Conservation (phyloP, 2,113 vertebrate genomes). For the Ceuthmochares aereus region DNA sequence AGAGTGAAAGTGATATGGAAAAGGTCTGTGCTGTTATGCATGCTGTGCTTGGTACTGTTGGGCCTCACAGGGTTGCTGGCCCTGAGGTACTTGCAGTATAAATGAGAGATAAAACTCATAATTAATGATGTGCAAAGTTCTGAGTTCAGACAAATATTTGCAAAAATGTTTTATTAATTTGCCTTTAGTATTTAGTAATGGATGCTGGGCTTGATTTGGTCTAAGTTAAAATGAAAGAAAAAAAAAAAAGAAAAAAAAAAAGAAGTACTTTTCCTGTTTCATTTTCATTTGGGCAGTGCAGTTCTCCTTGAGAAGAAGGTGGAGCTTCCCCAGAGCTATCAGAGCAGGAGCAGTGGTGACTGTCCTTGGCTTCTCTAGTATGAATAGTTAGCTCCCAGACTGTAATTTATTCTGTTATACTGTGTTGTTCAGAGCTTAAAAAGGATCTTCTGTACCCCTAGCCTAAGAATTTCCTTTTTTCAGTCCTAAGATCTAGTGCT, state of each 20-base stretch:
- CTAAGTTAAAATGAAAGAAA: neutral
- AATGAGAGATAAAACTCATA: constrained; percentile 21
- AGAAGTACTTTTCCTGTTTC: neutral
- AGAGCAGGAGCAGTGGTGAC: accelerated
- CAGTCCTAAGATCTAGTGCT: neutral
- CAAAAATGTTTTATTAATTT: constrained; percentile 20
- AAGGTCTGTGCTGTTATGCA: neutral
- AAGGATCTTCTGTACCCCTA: neutral
- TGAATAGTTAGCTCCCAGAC: neutral
- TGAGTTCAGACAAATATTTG: constrained; percentile 23
- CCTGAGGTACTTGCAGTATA: neutral
- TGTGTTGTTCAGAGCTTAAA: neutral
- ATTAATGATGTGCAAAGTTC: constrained; percentile 23
- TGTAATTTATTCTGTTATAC: neutral
- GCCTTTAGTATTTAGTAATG: neutral
- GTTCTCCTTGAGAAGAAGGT: neutral
- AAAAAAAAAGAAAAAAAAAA: too few relatives aligned
- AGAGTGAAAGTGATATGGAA: neutral
- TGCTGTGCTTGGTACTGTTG: neutral
- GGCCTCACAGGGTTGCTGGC: constrained; percentile 4
- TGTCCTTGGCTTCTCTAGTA: neutral
- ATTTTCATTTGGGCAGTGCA: neutral
- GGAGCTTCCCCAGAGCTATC: neutral
- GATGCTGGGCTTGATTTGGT: neutral
- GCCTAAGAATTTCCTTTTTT: neutral